phyloP scores from a whole-genome alignment of 2,888 invertebrate genomes.

The Lochmaea crataegi region DNA sequence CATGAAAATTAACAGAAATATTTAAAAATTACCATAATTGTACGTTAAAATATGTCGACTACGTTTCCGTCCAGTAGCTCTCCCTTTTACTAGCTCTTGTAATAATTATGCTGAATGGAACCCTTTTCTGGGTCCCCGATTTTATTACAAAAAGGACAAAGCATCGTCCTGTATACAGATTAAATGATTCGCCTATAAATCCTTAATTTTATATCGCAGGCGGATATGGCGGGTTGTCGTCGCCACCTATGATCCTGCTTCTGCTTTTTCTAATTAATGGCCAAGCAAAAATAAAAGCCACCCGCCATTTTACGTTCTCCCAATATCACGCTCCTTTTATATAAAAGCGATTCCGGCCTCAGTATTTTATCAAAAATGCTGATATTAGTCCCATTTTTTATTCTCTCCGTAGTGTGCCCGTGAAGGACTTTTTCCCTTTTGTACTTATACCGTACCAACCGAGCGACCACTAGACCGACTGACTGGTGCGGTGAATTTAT shows the following conservation, averaged over 20 bases:
- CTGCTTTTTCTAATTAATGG: conserved; percentile 59
- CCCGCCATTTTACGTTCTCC: conserved; percentile 34
- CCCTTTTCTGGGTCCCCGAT: conserved; percentile 18
- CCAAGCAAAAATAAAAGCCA: conserved; percentile 56
- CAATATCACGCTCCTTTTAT: conserved; percentile 48
- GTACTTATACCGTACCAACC: conserved; percentile 9
- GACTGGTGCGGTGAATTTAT: conserved; percentile 9
- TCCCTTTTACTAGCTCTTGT: not conserved
- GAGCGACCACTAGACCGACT: conserved; percentile 5
- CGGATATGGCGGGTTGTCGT: conserved; percentile 54
- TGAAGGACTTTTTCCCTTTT: conserved; percentile 36
- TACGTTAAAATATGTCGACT: too few species aligned
- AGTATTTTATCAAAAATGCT: conserved; percentile 45
- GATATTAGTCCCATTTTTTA: conserved; percentile 45
- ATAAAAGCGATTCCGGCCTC: conserved; percentile 39
- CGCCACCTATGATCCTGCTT: conserved; percentile 57
- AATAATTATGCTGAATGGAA: not conserved
- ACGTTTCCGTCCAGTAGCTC: not conserved
- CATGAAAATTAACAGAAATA: too few species aligned
- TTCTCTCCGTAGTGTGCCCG: conserved; percentile 21
- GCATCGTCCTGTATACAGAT: conserved; percentile 44
- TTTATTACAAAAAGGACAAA: conserved; percentile 25
- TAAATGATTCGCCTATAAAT: conserved; percentile 55
- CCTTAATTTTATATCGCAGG: conserved; percentile 58
- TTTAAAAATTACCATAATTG: too few species aligned